Evolutionary conservation across 2,888 invertebrate genomes (phyloP).

Genomic region (Archaeoteleia sp.): DNA sequence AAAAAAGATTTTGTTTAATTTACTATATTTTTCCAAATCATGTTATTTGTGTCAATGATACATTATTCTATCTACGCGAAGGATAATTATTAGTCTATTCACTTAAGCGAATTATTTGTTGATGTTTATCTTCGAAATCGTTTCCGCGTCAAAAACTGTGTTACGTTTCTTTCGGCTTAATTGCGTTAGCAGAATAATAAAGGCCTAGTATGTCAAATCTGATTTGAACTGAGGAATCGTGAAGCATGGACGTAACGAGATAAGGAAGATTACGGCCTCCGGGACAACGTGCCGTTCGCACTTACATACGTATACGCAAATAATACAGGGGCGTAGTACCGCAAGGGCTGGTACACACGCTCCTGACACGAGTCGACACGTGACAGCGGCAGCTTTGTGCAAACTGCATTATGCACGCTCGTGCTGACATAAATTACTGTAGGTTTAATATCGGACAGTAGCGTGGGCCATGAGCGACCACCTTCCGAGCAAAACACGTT

Average conservation of each 20-base stretch:
- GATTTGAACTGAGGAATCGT: constrained; percentile 28
- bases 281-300: constrained; percentile 49
- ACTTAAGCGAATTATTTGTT: neutral
- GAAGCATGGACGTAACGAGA: constrained; percentile 29
- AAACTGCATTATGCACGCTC: constrained; percentile 74
- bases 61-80: too few species aligned
- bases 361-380: constrained; percentile 71
- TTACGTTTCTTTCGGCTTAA: constrained; percentile 27
- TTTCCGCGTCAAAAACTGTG: constrained; percentile 23
- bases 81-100: too few species aligned
- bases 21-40: too few species aligned
- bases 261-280: constrained; percentile 41
- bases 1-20: too few species aligned
- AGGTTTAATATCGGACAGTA: constrained; percentile 71
- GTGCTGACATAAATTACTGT: constrained; percentile 74
- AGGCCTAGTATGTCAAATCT: constrained; percentile 26
- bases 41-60: too few species aligned
- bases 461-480: constrained; percentile 63
- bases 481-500: constrained; percentile 65
- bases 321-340: constrained; percentile 60
- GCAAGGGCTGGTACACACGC: constrained; percentile 56
- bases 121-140: constrained; percentile 25
- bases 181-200: constrained; percentile 34
- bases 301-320: constrained; percentile 57
- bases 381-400: constrained; percentile 68